These are phyloP conservation scores for Brachyopa scutellaris DNA, from an alignment of 2,888 invertebrate species.

Conservation along the genomic window DNA sequence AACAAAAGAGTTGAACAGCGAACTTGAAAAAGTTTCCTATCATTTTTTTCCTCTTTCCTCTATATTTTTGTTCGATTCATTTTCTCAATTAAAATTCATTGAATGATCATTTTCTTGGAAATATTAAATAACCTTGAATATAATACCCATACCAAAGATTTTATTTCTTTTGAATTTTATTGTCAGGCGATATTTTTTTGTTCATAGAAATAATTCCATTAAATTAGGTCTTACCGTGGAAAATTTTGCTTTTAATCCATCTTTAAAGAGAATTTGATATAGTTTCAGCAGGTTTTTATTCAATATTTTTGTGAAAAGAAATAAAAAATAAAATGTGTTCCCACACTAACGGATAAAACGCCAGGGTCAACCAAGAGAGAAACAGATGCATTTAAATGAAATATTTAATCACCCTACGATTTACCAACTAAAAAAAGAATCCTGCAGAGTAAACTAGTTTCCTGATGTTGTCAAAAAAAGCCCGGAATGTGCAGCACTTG, in stretches of 20 bases:
- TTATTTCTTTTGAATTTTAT: neutral
- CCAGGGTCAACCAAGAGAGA: too few species aligned
- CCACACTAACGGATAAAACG: too few species aligned
- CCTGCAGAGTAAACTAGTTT: too few species aligned
- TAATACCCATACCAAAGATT: neutral
- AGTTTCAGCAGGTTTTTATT: too few species aligned
- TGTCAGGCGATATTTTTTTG: neutral
- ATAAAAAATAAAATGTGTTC: too few species aligned
- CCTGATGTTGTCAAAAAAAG: too few species aligned
- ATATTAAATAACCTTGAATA: conserved; percentile 9
- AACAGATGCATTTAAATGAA: too few species aligned
- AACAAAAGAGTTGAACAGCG: conserved; percentile 34
- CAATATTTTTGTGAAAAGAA: too few species aligned
- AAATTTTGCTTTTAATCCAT: conserved; percentile 4
- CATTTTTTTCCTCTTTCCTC: neutral
- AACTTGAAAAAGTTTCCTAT: neutral
- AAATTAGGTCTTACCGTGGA: conserved; percentile 27
- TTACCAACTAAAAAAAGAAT: too few species aligned
- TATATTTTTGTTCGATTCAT: neutral
- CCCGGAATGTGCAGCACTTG: too few species aligned
- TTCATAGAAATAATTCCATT: conserved; percentile 4
- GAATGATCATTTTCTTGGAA: conserved; percentile 20
- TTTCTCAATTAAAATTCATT: neutral
- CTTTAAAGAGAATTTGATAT: neutral
- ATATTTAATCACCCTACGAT: too few species aligned